These are phyloP conservation scores for Dolichotis patagonum DNA, from an alignment of 2,113 vertebrate genomes.

Conservation along the genomic window DNA sequence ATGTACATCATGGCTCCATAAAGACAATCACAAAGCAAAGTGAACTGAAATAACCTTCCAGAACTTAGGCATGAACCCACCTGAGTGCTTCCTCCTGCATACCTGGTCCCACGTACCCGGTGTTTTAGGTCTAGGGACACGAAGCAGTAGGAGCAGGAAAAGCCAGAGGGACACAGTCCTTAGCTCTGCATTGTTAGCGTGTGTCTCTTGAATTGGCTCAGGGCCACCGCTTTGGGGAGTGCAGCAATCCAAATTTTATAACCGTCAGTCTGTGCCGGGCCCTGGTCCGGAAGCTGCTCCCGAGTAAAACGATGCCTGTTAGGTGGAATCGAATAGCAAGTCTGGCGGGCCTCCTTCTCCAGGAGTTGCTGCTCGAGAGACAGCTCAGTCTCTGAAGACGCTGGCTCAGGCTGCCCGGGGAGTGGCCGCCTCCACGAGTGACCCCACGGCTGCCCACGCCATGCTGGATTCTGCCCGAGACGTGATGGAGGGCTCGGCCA, in stretches of 20 bases:
- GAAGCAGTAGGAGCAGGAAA: background rate
- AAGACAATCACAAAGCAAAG: background rate
- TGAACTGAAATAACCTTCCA: background rate
- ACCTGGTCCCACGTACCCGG: background rate
- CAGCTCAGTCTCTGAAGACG: slow-evolving; percentile 96
- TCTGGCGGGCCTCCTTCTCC: slow-evolving; percentile 31
- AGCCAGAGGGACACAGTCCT: background rate
- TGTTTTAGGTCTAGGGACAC: background rate
- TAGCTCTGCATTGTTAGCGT: background rate
- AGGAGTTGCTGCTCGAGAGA: slow-evolving; percentile 98
- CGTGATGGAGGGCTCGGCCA: slow-evolving; percentile 98
- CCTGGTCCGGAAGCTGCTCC: background rate
- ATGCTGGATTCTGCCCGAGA: slow-evolving; percentile 97
- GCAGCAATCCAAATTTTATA: background rate
- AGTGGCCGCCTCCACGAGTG: slow-evolving; percentile 94
- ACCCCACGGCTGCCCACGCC: slow-evolving; percentile 92
- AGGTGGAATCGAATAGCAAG: background rate
- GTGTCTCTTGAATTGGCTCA: background rate
- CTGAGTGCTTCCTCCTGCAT: background rate
- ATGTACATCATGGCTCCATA: background rate
- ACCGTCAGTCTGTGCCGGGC: background rate
- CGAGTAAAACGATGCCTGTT: background rate
- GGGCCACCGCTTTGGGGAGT: background rate
- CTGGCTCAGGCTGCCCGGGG: slow-evolving; percentile 97
- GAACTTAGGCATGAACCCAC: background rate